These are phyloP conservation scores for Bellardia pandia DNA, from an alignment of 2,888 invertebrate species.

Conservation along the genomic window DNA sequence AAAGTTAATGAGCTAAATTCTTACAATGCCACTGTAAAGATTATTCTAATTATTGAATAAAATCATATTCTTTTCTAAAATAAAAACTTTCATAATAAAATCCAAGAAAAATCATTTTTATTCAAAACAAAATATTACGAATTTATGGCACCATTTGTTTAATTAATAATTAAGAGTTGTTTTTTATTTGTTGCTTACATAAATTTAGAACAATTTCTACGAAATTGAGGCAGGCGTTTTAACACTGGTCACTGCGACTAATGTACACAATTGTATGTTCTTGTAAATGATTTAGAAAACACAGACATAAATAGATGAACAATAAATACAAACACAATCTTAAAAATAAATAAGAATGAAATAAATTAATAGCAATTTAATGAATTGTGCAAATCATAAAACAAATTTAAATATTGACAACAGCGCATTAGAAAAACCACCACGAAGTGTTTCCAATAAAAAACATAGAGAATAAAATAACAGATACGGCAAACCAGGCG, in stretches of 20 bases:
- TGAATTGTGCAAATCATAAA: slow-evolving; percentile 45
- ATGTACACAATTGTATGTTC: neutral
- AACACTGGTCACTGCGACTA: neutral
- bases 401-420: slow-evolving; percentile 42
- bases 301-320: neutral
- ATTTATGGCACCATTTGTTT: slow-evolving; percentile 11
- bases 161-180: slow-evolving; percentile 14
- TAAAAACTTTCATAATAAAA: no score
- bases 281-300: neutral
- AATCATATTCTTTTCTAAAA: no score
- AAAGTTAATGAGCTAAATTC: no score
- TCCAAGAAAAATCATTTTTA: neutral
- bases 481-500: neutral
- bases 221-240: neutral
- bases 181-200: neutral
- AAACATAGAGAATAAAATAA: neutral
- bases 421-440: neutral
- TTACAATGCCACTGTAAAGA: no score
- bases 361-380: slow-evolving; percentile 50
- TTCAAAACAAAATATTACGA: neutral
- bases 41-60: no score
- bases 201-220: slow-evolving; percentile 2
- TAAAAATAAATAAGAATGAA: neutral
- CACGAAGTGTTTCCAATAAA: slow-evolving; percentile 10
- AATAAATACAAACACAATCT: neutral